These are phyloP conservation scores for Phallusia fumigata DNA, from an alignment of 23 tunicate genomes.

Conservation along the genomic window DNA sequence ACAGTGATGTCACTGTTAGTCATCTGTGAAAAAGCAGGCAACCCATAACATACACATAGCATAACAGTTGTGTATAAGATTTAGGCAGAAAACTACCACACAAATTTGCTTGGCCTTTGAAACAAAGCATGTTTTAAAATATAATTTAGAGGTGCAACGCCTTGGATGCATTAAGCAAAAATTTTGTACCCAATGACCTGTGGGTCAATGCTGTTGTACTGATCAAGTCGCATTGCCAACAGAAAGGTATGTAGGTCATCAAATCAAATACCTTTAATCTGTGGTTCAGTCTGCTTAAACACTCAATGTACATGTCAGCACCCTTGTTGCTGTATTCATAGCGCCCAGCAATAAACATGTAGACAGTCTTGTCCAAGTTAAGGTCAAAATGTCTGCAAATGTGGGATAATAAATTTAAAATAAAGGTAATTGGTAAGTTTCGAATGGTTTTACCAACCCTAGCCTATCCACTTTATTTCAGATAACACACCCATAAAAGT, in stretches of 20 bases:
- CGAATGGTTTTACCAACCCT: neutral
- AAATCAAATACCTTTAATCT: conserved; percentile 56
- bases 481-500: conserved; percentile 83
- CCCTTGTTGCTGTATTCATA: conserved; percentile 98
- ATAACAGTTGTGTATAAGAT: no score
- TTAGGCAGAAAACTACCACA: no score
- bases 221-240: no score
- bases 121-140: no score
- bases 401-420: neutral
- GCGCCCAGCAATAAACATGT: conserved; percentile 96
- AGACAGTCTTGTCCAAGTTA: conserved; percentile 97
- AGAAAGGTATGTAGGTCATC: neutral
- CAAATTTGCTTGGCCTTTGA: no score
- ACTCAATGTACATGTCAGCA: conserved; percentile 94
- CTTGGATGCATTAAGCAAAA: no score
- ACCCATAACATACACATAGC: neutral
- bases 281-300: conserved; percentile 81
- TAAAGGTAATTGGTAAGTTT: neutral
- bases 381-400: conserved; percentile 84
- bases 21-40: conserved; percentile 31
- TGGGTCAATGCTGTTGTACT: no score
- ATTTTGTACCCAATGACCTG: no score
- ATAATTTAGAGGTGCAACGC: no score
- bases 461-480: no score
- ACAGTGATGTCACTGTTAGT: conserved; percentile 85